These are phyloP conservation scores for Tiliacea aurago DNA, from an alignment of 2,888 invertebrate genomes.

Conservation along the genomic window DNA sequence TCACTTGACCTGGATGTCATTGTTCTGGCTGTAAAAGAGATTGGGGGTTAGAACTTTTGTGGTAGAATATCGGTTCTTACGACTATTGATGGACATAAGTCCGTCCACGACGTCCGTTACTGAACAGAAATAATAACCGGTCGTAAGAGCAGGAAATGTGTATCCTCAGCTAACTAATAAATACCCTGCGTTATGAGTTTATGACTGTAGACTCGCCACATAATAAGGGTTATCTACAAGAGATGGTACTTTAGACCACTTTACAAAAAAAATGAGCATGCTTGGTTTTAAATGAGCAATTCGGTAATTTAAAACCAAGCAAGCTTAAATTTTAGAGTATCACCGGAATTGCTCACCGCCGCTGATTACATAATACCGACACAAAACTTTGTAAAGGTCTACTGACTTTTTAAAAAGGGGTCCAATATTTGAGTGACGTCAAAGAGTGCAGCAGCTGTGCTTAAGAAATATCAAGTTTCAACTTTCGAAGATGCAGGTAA, in stretches of 20 bases:
- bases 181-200: background rate
- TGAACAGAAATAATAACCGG: background rate
- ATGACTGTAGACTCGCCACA: background rate
- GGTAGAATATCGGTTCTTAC: too few relatives aligned
- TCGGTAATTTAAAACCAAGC: background rate
- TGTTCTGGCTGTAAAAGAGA: constrained; percentile 79
- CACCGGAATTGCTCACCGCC: background rate
- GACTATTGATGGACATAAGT: background rate
- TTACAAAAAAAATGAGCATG: too few relatives aligned
- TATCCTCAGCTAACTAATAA: background rate
- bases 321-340: background rate
- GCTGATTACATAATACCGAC: background rate
- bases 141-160: background rate
- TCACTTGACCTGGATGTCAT: constrained; percentile 88
- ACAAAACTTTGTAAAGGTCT: constrained; percentile 21
- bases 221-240: background rate
- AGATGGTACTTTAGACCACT: background rate
- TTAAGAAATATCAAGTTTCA: constrained; percentile 45
- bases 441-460: constrained; percentile 37
- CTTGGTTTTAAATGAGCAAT: too few relatives aligned
- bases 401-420: constrained; percentile 25
- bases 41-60: background rate
- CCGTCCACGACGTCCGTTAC: background rate
- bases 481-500: constrained; percentile 27
- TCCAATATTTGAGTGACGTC: constrained; percentile 29